Evolutionary conservation across 2,888 invertebrate genomes (phyloP).

Genomic region (Drosophila paranaensis): DNA sequence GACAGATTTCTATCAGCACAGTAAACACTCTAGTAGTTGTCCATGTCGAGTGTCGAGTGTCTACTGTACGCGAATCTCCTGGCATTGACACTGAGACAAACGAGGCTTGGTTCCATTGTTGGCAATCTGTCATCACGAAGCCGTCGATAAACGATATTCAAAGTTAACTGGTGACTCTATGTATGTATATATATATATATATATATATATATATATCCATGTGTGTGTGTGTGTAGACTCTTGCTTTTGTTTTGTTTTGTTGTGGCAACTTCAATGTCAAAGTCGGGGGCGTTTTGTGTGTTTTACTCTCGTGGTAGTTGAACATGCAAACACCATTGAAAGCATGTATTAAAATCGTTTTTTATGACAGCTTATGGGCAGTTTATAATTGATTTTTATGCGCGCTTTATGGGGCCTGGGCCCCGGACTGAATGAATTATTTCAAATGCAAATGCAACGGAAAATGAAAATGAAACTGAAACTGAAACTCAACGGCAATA

Average conservation of each 20-base stretch:
- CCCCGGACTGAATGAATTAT: constrained; percentile 6
- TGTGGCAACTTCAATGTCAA: constrained; percentile 63
- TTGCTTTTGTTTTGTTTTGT: constrained; percentile 24
- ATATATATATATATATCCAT: too few relatives aligned
- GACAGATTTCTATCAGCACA: background rate
- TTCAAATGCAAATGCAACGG: constrained; percentile 20
- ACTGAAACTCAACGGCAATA: constrained; percentile 25
- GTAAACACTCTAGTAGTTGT: background rate
- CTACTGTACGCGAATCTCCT: constrained; percentile 17
- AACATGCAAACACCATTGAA: constrained; percentile 25
- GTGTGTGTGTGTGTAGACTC: constrained; percentile 22
- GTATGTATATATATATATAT: background rate
- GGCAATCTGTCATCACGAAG: constrained; percentile 37
- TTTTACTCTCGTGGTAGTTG: constrained; percentile 41
- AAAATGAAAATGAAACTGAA: constrained; percentile 17
- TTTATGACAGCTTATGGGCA: constrained; percentile 39
- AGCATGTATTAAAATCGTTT: constrained; percentile 30
- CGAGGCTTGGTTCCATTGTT: constrained; percentile 37
- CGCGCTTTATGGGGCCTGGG: constrained; percentile 22
- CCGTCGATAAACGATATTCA: constrained; percentile 37
- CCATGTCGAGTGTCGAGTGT: background rate
- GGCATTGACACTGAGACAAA: constrained; percentile 26
- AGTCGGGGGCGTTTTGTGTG: constrained; percentile 60
- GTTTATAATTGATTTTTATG: constrained; percentile 38
- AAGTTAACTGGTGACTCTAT: constrained; percentile 15